phyloP scores from a whole-genome alignment of 1,140 invertebrate species.

The Heliothis virescens region DNA sequence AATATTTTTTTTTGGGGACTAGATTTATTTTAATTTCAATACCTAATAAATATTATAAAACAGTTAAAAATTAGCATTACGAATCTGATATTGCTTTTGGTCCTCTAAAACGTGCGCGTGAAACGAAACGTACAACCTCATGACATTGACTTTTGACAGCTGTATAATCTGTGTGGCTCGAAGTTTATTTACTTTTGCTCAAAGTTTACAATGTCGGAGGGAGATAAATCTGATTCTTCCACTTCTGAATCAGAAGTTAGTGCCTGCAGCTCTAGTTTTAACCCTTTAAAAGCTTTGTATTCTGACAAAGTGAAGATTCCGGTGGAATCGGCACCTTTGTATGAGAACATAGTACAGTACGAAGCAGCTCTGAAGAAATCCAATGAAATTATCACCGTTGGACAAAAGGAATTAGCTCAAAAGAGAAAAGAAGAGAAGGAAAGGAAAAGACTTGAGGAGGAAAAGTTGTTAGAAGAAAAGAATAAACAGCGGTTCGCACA shows the following conservation, averaged over 20 bases:
- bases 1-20: too few species aligned
- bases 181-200: constrained; percentile 42
- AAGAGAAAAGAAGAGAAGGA: constrained; percentile 73
- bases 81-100: background rate
- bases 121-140: constrained; percentile 28
- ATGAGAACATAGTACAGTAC: constrained; percentile 89
- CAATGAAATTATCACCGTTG: constrained; percentile 65
- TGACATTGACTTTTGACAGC: constrained; percentile 2
- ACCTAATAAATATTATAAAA: too few species aligned
- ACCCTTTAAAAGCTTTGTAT: constrained; percentile 89
- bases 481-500: constrained; percentile 76
- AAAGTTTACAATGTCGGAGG: constrained; percentile 63
- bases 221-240: constrained; percentile 65
- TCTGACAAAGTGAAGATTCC: constrained; percentile 86
- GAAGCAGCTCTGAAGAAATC: constrained; percentile 75
- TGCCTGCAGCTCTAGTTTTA: constrained; percentile 88
- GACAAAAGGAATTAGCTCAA: constrained; percentile 60
- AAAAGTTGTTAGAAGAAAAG: constrained; percentile 70
- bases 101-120: background rate
- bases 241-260: constrained; percentile 88
- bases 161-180: constrained; percentile 1
- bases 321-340: constrained; percentile 85
- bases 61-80: too few species aligned
- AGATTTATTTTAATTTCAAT: too few species aligned
- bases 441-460: constrained; percentile 61